Percentiles rank a stretch among this genome's conserved stretches.
These are phyloP conservation scores for Eulemur macaco DNA, from an alignment of 2,113 vertebrate genomes.

Conservation along the genomic window DNA sequence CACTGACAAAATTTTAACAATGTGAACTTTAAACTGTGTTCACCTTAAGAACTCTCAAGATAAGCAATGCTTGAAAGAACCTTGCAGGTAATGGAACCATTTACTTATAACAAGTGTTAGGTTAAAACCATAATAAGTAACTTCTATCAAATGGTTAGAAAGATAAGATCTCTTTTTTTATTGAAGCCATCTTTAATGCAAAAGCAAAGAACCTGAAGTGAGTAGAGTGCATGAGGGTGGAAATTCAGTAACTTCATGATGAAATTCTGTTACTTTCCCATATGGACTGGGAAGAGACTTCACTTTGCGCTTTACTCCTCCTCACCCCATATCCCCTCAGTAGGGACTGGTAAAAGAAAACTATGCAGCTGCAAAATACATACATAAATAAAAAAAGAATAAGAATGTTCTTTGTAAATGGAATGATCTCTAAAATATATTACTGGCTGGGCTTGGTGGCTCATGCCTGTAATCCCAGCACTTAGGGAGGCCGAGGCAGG, in stretches of 20 bases:
- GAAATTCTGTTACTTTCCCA: slow-evolving; percentile 15
- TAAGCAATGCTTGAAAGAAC: not conserved
- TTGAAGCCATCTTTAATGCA: slow-evolving; percentile 23
- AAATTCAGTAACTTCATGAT: slow-evolving; percentile 29
- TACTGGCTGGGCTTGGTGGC: too few relatives aligned
- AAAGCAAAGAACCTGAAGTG: slow-evolving; percentile 9
- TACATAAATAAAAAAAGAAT: too few relatives aligned
- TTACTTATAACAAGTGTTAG: not conserved
- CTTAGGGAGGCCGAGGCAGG: too few relatives aligned
- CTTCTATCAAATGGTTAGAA: not conserved
- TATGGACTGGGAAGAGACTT: not conserved
- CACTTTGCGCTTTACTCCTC: not conserved
- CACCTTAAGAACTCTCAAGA: slow-evolving; percentile 56
- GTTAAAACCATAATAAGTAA: slow-evolving; percentile 16
- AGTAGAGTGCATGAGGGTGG: not conserved
- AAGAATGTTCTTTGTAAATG: too few relatives aligned
- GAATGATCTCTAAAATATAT: too few relatives aligned
- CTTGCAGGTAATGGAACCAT: not conserved
- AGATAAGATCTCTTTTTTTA: not conserved
- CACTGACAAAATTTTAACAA: slow-evolving; percentile 35
- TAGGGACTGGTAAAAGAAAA: too few relatives aligned
- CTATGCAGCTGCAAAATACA: too few relatives aligned
- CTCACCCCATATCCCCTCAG: too few relatives aligned
- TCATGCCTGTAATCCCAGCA: too few relatives aligned
- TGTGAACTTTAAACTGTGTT: slow-evolving; percentile 60